Percentiles rank a stretch among this genome's conserved stretches.
Evolutionary conservation across 2,888 invertebrate species (phyloP).

Genomic region (Drosophila yooni): DNA sequence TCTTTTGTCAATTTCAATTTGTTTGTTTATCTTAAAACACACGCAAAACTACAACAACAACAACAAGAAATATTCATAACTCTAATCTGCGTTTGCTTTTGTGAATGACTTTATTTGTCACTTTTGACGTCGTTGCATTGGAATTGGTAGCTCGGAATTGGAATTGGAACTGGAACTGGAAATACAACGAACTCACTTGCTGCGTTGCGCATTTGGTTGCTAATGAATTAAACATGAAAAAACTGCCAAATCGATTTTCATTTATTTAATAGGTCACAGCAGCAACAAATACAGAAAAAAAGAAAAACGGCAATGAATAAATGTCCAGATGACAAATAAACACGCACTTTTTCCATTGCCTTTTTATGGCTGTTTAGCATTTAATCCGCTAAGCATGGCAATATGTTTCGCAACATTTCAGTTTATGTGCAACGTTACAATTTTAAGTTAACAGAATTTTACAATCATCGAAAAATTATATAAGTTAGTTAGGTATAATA

Average conservation of each 20-base stretch:
- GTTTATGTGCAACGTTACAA: conserved; percentile 14
- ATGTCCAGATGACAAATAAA: conserved; percentile 23
- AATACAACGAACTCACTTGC: conserved; percentile 24
- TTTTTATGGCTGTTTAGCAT: conserved; percentile 20
- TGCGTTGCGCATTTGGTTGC: conserved; percentile 20
- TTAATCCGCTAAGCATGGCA: conserved; percentile 9
- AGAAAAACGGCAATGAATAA: conserved; percentile 26
- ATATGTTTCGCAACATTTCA: conserved; percentile 25
- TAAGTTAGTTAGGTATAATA: background rate
- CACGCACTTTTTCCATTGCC: conserved; percentile 37
- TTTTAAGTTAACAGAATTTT: background rate
- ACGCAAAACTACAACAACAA: background rate
- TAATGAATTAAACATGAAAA: conserved; percentile 57
- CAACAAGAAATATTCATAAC: conserved; percentile 12
- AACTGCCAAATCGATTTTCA: conserved; percentile 53
- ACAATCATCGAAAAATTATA: background rate
- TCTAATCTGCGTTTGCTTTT: conserved; percentile 42
- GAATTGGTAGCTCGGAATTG: conserved; percentile 15
- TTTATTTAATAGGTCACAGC: conserved; percentile 57
- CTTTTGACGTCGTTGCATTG: conserved; percentile 34
- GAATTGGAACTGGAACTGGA: conserved; percentile 22
- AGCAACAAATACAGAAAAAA: conserved; percentile 7
- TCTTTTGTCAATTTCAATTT: conserved; percentile 17
- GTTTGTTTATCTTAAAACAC: conserved; percentile 26
- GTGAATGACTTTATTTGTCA: conserved; percentile 28